Conservation (phyloP, 37 sponge, comb jelly and placozoan genomes). For the Chondrilla cf. caribensis region DNA sequence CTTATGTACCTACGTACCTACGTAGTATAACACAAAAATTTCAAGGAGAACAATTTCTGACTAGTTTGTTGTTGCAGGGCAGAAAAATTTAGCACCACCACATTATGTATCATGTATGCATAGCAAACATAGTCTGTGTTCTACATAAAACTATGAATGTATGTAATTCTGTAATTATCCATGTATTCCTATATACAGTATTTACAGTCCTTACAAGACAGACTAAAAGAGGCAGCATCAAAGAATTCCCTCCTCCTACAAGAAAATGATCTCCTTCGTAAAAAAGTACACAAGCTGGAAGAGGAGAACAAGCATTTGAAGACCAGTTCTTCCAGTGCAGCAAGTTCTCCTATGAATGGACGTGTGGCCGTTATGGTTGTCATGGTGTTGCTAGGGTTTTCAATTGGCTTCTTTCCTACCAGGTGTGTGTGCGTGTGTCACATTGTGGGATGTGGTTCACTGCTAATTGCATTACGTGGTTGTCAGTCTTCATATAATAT, state of each 20-base stretch:
- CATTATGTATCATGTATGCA: background rate
- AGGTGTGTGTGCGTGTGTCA: too few relatives aligned
- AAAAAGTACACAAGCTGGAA: background rate
- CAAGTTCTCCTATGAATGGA: background rate
- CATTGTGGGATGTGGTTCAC: too few relatives aligned
- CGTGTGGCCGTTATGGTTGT: background rate
- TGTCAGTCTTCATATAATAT: too few relatives aligned
- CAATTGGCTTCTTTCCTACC: background rate
- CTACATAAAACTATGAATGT: background rate
- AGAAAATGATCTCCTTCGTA: constrained; percentile 6
- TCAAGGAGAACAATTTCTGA: too few relatives aligned
- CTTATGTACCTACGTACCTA: background rate
- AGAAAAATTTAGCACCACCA: too few relatives aligned
- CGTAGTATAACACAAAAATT: background rate
- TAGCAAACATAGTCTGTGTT: background rate
- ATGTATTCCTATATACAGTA: background rate
- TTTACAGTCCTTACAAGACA: constrained; percentile 1
- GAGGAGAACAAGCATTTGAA: constrained; percentile 3
- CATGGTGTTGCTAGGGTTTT: background rate
- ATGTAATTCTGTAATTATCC: background rate
- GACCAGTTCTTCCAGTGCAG: background rate
- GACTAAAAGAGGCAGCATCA: constrained; percentile 11
- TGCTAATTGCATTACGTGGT: too few relatives aligned
- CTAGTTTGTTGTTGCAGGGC: too few relatives aligned
- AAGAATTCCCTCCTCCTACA: background rate